These are phyloP conservation scores for Lepidochitona cinerea DNA, from an alignment of 2,888 invertebrate genomes.

Conservation along the genomic window DNA sequence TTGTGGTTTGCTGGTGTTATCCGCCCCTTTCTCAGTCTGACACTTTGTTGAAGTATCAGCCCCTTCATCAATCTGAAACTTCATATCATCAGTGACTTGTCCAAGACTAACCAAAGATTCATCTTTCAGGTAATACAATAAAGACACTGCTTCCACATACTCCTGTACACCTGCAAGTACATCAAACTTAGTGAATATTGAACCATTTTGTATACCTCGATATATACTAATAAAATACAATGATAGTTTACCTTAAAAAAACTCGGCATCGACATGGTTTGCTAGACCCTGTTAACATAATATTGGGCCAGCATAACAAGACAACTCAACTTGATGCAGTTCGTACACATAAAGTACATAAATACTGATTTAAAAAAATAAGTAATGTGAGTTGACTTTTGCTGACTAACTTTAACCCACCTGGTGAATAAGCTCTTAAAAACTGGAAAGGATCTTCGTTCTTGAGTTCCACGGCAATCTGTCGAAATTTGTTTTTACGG, in stretches of 20 bases:
- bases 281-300: too few species aligned
- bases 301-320: too few species aligned
- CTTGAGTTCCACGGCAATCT: slow-evolving; percentile 82
- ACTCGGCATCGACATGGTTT: too few species aligned
- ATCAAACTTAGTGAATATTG: too few species aligned
- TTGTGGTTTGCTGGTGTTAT: not conserved
- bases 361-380: too few species aligned
- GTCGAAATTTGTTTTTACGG: slow-evolving; percentile 76
- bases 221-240: too few species aligned
- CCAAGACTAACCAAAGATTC: slow-evolving; percentile 77
- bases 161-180: slow-evolving; percentile 78
- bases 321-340: too few species aligned
- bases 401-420: too few species aligned
- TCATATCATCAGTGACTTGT: slow-evolving; percentile 70
- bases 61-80: not conserved
- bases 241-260: too few species aligned
- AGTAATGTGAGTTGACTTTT: too few species aligned
- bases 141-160: slow-evolving; percentile 87
- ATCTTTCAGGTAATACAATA: slow-evolving; percentile 80
- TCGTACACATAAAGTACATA: too few species aligned
- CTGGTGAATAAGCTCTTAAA: slow-evolving; percentile 78
- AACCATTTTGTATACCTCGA: too few species aligned
- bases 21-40: not conserved
- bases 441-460: slow-evolving; percentile 81
- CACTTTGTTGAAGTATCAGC: not conserved